Base-by-base conservation (phyloP, 2,797 vertebrate species). In the Lithobates sylvaticus region DNA sequence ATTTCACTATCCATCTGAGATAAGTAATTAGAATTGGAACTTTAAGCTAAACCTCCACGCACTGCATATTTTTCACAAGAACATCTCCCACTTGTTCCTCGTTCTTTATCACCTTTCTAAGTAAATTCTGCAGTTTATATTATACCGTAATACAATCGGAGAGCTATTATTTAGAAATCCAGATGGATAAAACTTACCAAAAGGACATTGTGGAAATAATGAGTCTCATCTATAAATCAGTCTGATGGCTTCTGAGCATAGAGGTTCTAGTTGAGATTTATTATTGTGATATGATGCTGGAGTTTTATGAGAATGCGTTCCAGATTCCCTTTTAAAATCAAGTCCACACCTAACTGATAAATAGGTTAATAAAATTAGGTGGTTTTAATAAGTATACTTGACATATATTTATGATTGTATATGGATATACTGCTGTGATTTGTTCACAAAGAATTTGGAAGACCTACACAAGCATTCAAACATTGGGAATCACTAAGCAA, bases 151-250 rank as follows among this genome's bases (percentile, higher is more conserved):
- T 68, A 71, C 10, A 32, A 21, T 67, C 42, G 65, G 44, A 68
- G 54, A 77, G 75, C 44, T 82, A 72, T 84, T 84, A 18, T 85
- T 81, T 36, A 81, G 4, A 88, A 81, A 88, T 85, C 82, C 86
- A 88, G 82, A 88, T 81, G 78, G 71, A 88, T 65, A n/a, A 21
- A 67, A 18, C 71, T 47, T 70, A 70, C 50, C 50, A 18, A 54
- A 79, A 84, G 61, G 64, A 26, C 67, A 10, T 54, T 76, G 58
- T 88, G 86, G 86, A 84, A 85, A 84, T 84, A 84, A 74, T 83
- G 68, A 87, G 78, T 79, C 86, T 67, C 44, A 2, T 26, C 39
- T 68, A 83, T 87, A 87, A 87, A 87, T 87, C 86, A 83, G 58
- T 69, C 32, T 54, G 67, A 23, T 69, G 73, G 50, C 39, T 50